These are phyloP conservation scores for Adrianichthys oophorus DNA, from an alignment of 2,797 vertebrate species.

Conservation along the genomic window DNA sequence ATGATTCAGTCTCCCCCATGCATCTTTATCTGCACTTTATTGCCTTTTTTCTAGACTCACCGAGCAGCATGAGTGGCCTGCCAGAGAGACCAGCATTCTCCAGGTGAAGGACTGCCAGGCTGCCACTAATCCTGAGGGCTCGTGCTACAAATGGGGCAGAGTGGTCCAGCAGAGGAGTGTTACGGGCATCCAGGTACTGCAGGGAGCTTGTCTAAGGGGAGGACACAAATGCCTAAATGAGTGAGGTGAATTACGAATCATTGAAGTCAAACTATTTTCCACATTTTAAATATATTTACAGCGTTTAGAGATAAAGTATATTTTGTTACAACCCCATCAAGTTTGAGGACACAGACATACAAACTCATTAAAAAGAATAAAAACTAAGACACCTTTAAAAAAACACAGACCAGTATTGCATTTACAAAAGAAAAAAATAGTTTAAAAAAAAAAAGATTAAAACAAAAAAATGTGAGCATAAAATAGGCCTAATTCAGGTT, in stretches of 20 bases:
- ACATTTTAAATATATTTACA: no score
- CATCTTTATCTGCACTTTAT: not conserved
- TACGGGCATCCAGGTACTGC: slow-evolving; percentile 91
- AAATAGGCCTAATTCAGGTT: no score
- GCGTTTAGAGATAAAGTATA: no score
- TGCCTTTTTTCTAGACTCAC: slow-evolving; percentile 66
- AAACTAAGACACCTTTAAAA: no score
- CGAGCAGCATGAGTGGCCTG: slow-evolving; percentile 90
- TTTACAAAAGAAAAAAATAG: no score
- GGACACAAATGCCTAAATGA: slow-evolving; percentile 12
- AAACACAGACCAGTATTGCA: no score
- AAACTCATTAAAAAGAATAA: no score
- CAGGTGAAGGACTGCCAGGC: slow-evolving; percentile 88
- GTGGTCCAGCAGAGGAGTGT: slow-evolving; percentile 90
- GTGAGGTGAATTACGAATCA: not conserved
- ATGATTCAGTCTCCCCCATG: not conserved
- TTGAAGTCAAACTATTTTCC: no score
- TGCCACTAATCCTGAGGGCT: slow-evolving; percentile 92
- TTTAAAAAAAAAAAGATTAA: no score
- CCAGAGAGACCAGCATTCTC: slow-evolving; percentile 89
- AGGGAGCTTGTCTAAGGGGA: slow-evolving; percentile 87
- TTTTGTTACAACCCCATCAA: no score
- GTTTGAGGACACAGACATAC: no score
- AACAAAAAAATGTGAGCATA: no score
- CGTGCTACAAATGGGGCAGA: slow-evolving; percentile 93